Base-by-base conservation (phyloP, 2,888 invertebrate genomes). In the Eristalinus sepulchralis region DNA sequence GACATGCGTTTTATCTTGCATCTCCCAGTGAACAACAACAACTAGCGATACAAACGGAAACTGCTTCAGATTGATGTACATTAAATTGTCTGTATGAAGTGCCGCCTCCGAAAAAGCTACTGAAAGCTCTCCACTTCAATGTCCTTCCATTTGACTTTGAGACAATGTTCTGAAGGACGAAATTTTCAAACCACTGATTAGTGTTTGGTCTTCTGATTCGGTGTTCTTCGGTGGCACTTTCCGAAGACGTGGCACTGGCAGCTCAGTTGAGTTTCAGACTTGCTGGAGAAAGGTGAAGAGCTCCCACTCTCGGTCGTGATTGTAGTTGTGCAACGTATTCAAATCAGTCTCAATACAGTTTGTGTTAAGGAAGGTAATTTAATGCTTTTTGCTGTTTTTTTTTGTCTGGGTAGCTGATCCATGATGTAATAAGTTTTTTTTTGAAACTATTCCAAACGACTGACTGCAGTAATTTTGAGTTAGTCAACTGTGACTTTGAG, bases 91-190 rank as follows among this genome's bases (percentile, higher is more conserved):
- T 66, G 17, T 47, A 17, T 47, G 31, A 60, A 39, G 47, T 64
- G 60, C 66, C 57, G 22, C 20, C 76, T 27, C 34, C 24, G 33
- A 24, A 63, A 81, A 86, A 86, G 86, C 83, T 86, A 22, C n/a
- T 33, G 60, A 27, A 27, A 67, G 82, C 78, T 86, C 71, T 78
- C n/a, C 47, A 1, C 20, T 9, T 64, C 27, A 5, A 33, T 66
- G 71, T 87, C 83, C 83, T 87, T 75, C 63, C 66, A 22, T 88
- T 88, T 89, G 89, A 89, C 89, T 89, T 89, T 89, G 88, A 88
- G 64, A 73, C 53, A 5, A 10, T 24, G 76, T 77, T 83, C 67
- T 89, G 89, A 89, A 89, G 89, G 89, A 89, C 89, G 83, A 83
- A 81, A 60, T 55, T 63, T 63, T 31, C 24, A 66, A 39, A 24